Evolutionary conservation across 1,140 invertebrate genomes (phyloP).

Genomic region (Centruroides sculpturatus): DNA sequence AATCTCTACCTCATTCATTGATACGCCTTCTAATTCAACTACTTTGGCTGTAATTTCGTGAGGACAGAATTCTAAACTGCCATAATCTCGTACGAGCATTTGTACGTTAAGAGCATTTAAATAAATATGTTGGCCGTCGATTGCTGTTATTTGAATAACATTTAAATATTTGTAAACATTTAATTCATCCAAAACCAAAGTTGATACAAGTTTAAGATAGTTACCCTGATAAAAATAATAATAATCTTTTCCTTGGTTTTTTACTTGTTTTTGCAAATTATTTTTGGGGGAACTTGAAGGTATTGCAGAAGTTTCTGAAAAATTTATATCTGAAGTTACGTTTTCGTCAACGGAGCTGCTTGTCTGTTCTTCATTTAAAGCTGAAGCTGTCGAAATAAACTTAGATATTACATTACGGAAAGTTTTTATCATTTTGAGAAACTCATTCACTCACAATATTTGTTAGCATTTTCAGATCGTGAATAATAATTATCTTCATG

Average conservation of each 20-base stretch:
- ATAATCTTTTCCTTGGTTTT: neutral
- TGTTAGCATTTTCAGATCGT: no score
- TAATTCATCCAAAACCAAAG: constrained; percentile 18
- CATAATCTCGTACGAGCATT: constrained; percentile 76
- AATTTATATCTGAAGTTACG: no score
- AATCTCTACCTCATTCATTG: constrained; percentile 54
- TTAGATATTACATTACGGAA: no score
- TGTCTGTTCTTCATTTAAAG: no score
- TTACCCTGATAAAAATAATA: constrained; percentile 2
- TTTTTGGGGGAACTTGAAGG: no score
- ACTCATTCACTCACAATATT: no score
- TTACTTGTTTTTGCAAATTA: neutral
- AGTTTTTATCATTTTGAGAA: no score
- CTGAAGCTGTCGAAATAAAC: no score
- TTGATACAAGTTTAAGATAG: neutral
- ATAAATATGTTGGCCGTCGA: constrained; percentile 83
- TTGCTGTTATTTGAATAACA: constrained; percentile 34
- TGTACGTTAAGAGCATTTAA: constrained; percentile 78
- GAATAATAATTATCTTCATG: no score
- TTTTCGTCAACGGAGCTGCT: no score
- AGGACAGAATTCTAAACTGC: constrained; percentile 60
- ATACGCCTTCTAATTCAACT: constrained; percentile 58
- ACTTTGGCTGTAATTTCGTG: constrained; percentile 47
- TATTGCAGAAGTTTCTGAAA: no score
- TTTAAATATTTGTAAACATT: no score